phyloP scores from a whole-genome alignment of 1,140 invertebrate genomes.

The Drosophila cardini region DNA sequence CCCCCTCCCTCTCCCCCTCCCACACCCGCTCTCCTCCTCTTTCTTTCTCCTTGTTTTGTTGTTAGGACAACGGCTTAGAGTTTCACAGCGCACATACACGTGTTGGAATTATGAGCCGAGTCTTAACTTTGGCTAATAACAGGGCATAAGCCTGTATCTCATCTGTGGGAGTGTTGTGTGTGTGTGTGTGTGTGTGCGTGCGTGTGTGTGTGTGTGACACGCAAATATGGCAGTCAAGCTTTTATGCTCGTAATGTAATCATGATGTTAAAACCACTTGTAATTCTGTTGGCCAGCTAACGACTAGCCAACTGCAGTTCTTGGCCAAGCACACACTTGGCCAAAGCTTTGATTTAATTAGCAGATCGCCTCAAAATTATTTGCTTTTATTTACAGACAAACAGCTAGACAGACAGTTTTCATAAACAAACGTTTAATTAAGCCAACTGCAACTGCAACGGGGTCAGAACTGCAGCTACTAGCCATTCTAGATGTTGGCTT shows the following conservation, averaged over 20 bases:
- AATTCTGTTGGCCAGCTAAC: conserved; percentile 25
- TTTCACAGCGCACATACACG: conserved; percentile 7
- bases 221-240: conserved; percentile 17
- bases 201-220: background rate
- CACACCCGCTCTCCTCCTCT: background rate
- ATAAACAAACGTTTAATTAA: background rate
- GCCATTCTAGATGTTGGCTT: conserved; percentile 16
- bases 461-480: conserved; percentile 30
- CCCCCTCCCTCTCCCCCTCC: background rate
- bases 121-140: conserved; percentile 21
- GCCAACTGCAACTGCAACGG: conserved; percentile 1
- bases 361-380: conserved; percentile 36
- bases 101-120: conserved; percentile 13
- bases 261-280: conserved; percentile 22
- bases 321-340: conserved; percentile 28
- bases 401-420: background rate
- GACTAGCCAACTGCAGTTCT: conserved; percentile 22
- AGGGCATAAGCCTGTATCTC: conserved; percentile 3
- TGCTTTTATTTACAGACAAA: background rate
- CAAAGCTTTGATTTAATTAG: conserved; percentile 62
- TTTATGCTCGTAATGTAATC: conserved; percentile 9
- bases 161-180: background rate
- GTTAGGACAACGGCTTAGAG: conserved; percentile 23
- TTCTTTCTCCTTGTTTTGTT: conserved; percentile 2
- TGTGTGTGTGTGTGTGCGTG: background rate